Percentiles rank a stretch among this genome's conserved stretches.
These are phyloP conservation scores for Nemotelus nigrinus DNA, from an alignment of 2,888 invertebrate genomes.

Conservation along the genomic window DNA sequence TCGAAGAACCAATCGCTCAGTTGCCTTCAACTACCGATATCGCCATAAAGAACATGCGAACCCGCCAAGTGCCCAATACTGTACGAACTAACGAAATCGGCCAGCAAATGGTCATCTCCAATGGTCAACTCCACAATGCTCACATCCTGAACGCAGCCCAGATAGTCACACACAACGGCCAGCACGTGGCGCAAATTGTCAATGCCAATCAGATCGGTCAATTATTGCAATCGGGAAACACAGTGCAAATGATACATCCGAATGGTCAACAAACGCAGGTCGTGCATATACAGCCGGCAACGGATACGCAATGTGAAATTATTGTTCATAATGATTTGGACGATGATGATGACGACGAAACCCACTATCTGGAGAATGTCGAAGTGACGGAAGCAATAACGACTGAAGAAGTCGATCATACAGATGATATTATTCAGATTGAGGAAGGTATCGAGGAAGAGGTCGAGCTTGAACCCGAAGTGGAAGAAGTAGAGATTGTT, in stretches of 20 bases:
- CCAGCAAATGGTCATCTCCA: slow-evolving; percentile 63
- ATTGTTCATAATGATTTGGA: slow-evolving; percentile 60
- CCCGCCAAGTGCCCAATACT: slow-evolving; percentile 44
- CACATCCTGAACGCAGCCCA: slow-evolving; percentile 64
- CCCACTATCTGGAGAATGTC: slow-evolving; percentile 62
- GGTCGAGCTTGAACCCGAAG: slow-evolving; percentile 54
- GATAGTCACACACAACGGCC: slow-evolving; percentile 58
- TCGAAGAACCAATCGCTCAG: slow-evolving; percentile 58
- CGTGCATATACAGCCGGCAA: slow-evolving; percentile 54
- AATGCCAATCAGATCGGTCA: slow-evolving; percentile 56
- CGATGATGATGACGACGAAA: slow-evolving; percentile 54
- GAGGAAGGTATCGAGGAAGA: slow-evolving; percentile 57
- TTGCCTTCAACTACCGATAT: slow-evolving; percentile 45
- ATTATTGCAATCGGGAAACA: slow-evolving; percentile 58
- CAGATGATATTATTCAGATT: slow-evolving; percentile 58
- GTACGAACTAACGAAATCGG: slow-evolving; percentile 52
- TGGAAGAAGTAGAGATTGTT: slow-evolving; percentile 44
- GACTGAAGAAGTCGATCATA: slow-evolving; percentile 57
- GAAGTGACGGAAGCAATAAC: slow-evolving; percentile 50
- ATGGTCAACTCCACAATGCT: slow-evolving; percentile 58
- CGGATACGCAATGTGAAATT: slow-evolving; percentile 56
- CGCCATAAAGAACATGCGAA: slow-evolving; percentile 51
- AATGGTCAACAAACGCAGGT: slow-evolving; percentile 59
- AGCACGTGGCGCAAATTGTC: slow-evolving; percentile 62
- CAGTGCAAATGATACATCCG: slow-evolving; percentile 64